Evolutionary conservation across 2,113 vertebrate genomes (phyloP), one percentile per base, ranked within the genome.

Genomic region (Ictalurus furcatus): DNA sequence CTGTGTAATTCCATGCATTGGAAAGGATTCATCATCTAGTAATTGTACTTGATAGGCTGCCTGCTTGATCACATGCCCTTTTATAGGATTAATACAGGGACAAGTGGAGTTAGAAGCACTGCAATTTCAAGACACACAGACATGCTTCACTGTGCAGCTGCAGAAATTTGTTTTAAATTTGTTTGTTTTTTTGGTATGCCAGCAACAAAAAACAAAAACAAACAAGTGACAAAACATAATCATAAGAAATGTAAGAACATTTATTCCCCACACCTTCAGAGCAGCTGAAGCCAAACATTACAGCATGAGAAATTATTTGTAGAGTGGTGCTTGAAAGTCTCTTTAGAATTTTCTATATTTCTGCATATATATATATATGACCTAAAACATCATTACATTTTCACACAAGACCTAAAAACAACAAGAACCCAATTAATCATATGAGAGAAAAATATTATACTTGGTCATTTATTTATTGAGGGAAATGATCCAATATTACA

Each of bases 81-180:
- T 21, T 58, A 28, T 19, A 86, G 76, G 86, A 78, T 14, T 63
- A 78, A 85, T 52, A 87, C 7, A 21, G 25, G 13, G 65, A 85
- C 91, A 88, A 73, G 67, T 88, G 89, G 65, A 91, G 79, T 90
- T 82, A 91, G 89, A 81, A 73, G 34, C 63, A 89, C 88, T 71
- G 74, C 52, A 58, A 90, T 92, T 85, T 93, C n/a, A 93, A 91
- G 92, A 92, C 74, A 90, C 91, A 93, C 92, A 87, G 30, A 83
- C 16, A 81, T 69, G 93, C 67, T 90, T 90, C 88, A 94, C 80
- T 92, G 88, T 92, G 93, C 91, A 93, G 94, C 88, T 92, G 93
- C 88, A 91, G 92, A 91, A 93, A 88, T 92, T 86, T 84, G 89
- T 91, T 91, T 88, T 87, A 34, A 34, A 34, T 34, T 34, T 34